phyloP scores from a whole-genome alignment of 2,888 invertebrate species.

The Enchytraeus crypticus region DNA sequence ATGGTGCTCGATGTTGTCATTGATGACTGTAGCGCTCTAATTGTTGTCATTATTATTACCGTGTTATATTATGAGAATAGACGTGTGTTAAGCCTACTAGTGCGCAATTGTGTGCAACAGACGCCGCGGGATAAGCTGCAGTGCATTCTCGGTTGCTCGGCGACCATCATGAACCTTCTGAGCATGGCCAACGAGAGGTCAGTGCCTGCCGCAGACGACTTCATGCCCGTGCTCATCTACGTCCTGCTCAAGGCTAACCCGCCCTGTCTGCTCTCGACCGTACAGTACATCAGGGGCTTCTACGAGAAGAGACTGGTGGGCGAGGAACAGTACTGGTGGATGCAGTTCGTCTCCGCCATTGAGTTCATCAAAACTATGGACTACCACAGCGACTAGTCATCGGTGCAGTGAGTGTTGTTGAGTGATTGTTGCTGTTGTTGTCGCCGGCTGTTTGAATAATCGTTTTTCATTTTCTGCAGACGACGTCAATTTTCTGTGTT shows the following conservation, averaged over 20 bases:
- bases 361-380: constrained; percentile 94
- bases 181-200: constrained; percentile 60
- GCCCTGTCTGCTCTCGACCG: constrained; percentile 80
- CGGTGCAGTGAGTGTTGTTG: too few species aligned
- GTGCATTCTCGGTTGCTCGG: constrained; percentile 77
- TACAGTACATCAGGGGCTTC: constrained; percentile 89
- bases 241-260: constrained; percentile 96
- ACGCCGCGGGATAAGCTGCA: constrained; percentile 77
- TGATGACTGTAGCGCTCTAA: too few species aligned
- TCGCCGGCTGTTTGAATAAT: too few species aligned
- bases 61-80: too few species aligned
- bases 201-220: constrained; percentile 82
- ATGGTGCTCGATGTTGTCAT: too few species aligned
- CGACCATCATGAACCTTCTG: constrained; percentile 85
- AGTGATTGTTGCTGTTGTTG: too few species aligned
- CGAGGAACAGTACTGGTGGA: constrained; percentile 96
- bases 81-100: too few species aligned
- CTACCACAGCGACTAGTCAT: too few species aligned
- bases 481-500: too few species aligned
- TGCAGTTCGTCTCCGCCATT: constrained; percentile 89
- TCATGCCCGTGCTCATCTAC: constrained; percentile 89
- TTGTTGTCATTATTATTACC: too few species aligned
- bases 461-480: too few species aligned
- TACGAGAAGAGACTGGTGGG: constrained; percentile 73
- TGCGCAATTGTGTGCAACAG: too few species aligned